These are phyloP conservation scores for Elmis aenea DNA, from an alignment of 2,888 invertebrate species.

Conservation along the genomic window DNA sequence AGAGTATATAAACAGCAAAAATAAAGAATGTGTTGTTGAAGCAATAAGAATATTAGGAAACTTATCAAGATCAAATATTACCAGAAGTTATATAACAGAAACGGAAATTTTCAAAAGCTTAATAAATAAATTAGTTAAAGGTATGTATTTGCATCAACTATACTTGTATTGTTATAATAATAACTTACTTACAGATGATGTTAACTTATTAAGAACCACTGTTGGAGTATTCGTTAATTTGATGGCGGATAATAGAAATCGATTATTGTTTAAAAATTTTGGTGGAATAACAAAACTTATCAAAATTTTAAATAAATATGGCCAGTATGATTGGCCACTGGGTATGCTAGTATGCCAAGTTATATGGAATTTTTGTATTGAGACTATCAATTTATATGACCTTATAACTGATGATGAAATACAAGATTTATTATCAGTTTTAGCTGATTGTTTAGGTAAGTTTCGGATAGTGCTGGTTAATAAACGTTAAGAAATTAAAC, in stretches of 20 bases:
- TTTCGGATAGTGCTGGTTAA: conserved; percentile 2
- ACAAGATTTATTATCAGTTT: conserved; percentile 50
- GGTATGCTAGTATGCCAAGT: conserved; percentile 70
- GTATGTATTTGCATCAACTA: conserved; percentile 34
- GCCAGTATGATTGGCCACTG: conserved; percentile 64
- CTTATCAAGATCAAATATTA: conserved; percentile 64
- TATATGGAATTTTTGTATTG: conserved; percentile 65
- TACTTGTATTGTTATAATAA: not conserved
- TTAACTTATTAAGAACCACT: conserved; percentile 68
- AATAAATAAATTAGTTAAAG: conserved; percentile 55
- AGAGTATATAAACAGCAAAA: conserved; percentile 44
- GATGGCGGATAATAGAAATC: conserved; percentile 55
- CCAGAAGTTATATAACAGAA: conserved; percentile 61
- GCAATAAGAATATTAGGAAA: conserved; percentile 79
- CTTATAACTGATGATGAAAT: conserved; percentile 50
- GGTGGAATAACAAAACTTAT: conserved; percentile 52
- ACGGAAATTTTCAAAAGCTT: conserved; percentile 60
- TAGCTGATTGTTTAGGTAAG: conserved; percentile 53
- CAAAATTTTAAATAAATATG: conserved; percentile 53
- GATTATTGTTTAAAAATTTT: conserved; percentile 50
- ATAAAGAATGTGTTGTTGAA: conserved; percentile 58
- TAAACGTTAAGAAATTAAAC: not conserved
- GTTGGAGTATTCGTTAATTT: conserved; percentile 82
- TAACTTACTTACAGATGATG: conserved; percentile 47
- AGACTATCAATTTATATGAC: conserved; percentile 48